Conservation (phyloP, 2,113 vertebrate species). For the Clarias magur region DNA sequence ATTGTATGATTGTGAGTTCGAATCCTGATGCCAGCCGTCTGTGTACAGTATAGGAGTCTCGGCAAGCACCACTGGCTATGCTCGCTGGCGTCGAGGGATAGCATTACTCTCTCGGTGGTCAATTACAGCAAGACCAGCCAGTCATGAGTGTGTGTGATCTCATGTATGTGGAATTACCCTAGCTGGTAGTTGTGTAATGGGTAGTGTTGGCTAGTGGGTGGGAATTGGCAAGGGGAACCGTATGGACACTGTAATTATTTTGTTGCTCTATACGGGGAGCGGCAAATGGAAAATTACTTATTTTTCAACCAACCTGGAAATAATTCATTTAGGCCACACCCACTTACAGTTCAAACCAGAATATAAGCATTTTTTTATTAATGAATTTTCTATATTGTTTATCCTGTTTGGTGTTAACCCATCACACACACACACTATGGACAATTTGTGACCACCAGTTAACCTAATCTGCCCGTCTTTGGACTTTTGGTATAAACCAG, state of each 20-base stretch:
- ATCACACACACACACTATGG: no score
- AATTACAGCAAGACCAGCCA: neutral
- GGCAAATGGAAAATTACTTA: neutral
- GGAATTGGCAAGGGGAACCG: neutral
- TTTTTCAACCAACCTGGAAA: neutral
- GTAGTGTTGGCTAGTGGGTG: neutral
- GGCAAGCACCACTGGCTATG: neutral
- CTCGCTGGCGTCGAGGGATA: neutral
- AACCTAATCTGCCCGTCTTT: no score
- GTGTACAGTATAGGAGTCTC: neutral
- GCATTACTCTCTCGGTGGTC: neutral
- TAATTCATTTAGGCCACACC: neutral
- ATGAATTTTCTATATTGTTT: no score
- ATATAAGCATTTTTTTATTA: neutral
- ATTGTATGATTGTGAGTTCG: neutral
- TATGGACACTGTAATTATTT: neutral
- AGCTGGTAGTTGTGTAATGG: neutral
- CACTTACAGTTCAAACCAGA: neutral
- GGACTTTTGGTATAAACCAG: no score
- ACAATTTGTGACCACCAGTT: no score
- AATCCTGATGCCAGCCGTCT: neutral
- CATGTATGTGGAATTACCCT: neutral
- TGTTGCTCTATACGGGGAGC: neutral
- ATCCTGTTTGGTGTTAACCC: no score
- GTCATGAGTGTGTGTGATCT: neutral